Evolutionary conservation across 35 echinoderm and acorn worm species (phyloP), one percentile per base, ranked within the genome.

Genomic region (Patiria miniata): DNA sequence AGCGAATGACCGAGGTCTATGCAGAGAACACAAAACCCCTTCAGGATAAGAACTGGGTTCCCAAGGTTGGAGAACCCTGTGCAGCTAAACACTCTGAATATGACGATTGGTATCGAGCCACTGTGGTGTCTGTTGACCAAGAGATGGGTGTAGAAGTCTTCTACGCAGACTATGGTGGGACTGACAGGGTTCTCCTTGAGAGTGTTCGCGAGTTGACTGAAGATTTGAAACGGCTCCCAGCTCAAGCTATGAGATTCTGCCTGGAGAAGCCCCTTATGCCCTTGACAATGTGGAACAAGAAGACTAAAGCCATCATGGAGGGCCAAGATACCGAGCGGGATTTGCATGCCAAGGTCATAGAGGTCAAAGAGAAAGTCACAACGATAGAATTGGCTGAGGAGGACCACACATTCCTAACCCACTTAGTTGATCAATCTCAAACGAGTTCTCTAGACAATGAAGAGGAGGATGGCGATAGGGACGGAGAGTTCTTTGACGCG

Each of bases 401-500:
- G 82, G 38, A 61, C 28, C 29, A 39, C 7, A 36, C 58, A 58
- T 83, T 83, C 53, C 8, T 83, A 15, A 53, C 58, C 22, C 33
- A 44, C 21, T 39, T 83, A 52, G 52, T 33, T 83, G 65, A 73
- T 36, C 34, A 73, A 14, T 73, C 29, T 12, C 65, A 73, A 73
- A 34, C 65, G 1, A 34, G 65, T 23, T 73, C 65, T 37, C 7
- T 39, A 21, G 18, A 83, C 36, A 53, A n/a, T 83, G 76, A 88
- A 39, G 77, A 88, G n/a, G 61, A 39, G 53, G 59, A 76, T 5
- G 86, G 80, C 1, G 86, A 80, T 19, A 39, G 79, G 28, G 79
- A 83, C 4, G 79, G 81, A 17, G 87, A 82, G 79, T 78, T 79
- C 69, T 54, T 51, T 53, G 87, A 89, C 38, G 87, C 53, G 7